Evolutionary conservation across 2,113 vertebrate genomes (phyloP).

Genomic region (Agapornis roseicollis): DNA sequence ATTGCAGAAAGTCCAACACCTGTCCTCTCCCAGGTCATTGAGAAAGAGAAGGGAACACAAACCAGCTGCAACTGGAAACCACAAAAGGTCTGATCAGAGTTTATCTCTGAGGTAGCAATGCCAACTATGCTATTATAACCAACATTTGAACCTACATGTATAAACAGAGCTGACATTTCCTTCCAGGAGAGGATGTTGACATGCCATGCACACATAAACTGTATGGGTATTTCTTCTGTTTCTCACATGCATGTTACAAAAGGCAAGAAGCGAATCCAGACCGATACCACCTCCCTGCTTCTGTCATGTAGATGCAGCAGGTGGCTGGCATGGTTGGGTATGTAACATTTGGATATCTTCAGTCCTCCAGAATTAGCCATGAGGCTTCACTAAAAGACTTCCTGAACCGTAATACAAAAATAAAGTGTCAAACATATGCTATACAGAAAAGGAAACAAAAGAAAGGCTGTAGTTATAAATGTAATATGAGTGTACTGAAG

Average conservation of each 20-base stretch:
- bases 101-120: not conserved
- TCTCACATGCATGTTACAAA: not conserved
- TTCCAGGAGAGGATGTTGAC: not conserved
- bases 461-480: not conserved
- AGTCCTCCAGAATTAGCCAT: constrained; percentile 57
- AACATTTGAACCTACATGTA: not conserved
- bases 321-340: not conserved
- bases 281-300: not conserved
- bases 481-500: constrained; percentile 50
- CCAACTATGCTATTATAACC: not conserved
- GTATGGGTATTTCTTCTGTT: not conserved
- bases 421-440: constrained; percentile 46
- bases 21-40: not conserved
- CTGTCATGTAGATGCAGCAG: constrained; percentile 49
- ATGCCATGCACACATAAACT: not conserved
- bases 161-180: constrained; percentile 36
- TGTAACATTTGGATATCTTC: not conserved
- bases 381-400: constrained; percentile 1
- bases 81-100: not conserved
- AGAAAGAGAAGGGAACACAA: constrained; percentile 5
- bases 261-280: not conserved
- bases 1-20: not conserved
- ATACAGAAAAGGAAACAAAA: constrained; percentile 59
- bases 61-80: not conserved
- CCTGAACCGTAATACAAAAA: constrained; percentile 46